Base-by-base conservation (phyloP, 2,888 invertebrate genomes). In the Heteromurus nitidus region DNA sequence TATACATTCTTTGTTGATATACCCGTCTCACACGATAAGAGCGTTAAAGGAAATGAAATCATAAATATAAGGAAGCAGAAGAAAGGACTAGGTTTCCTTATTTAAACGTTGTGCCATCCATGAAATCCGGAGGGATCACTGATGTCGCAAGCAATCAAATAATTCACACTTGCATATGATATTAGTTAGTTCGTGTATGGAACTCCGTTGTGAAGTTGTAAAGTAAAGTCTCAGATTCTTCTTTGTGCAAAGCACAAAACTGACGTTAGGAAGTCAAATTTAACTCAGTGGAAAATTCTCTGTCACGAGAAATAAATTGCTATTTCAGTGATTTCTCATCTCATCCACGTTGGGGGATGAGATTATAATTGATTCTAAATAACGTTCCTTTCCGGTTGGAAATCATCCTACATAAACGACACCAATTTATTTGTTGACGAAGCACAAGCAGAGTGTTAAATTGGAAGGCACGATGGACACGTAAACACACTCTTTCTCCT, bases 141-240 rank as follows among this genome's bases (percentile, higher is more conserved):
- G 22, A 20, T 74, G 65, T 74, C 72, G 53, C 22, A 26, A 74
- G n/a, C 36, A 74, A 24, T 73, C 31, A 74, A 53, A 31, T 74
- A 50, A 53, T 65, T 65, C 65, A 65, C 44, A 50, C 36, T 9
- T 36, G 13, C 5, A 36, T 36, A 36, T 36, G n/a, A n/a, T 36
- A 5, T 13, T 36, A 9, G 13, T 36, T 36, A 36, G 7, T 13
- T 36, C 36, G 36, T 36, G n/a, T n/a, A n/a, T n/a, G n/a, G n/a
- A n/a, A n/a, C n/a, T n/a, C n/a, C n/a, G n/a, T n/a, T n/a, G n/a
- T n/a, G n/a, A n/a, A n/a, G n/a, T n/a, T n/a, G n/a, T n/a, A n/a
- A n/a, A n/a, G n/a, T n/a, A n/a, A n/a, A n/a, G n/a, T n/a, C n/a
- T n/a, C n/a, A n/a, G n/a, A n/a, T n/a, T n/a, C n/a, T n/a, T n/a